phyloP scores from a whole-genome alignment of 2,113 vertebrate species.

The Eclectus roratus region DNA sequence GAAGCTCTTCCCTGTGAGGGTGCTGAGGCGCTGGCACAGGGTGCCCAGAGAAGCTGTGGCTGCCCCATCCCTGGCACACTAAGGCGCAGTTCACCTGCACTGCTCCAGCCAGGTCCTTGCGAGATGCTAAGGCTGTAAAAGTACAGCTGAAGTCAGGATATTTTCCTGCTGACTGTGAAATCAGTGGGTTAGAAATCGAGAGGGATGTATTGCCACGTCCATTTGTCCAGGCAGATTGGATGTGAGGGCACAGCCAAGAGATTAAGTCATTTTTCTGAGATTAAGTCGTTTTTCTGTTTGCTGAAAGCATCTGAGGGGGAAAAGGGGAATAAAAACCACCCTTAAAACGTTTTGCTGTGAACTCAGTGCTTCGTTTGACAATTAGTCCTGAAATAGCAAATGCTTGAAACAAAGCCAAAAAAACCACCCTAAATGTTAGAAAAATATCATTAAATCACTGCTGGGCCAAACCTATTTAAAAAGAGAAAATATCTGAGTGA shows the following conservation, averaged over 20 bases:
- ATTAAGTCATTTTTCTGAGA: not conserved
- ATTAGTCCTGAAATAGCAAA: not conserved
- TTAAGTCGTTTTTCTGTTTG: not conserved
- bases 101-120: not conserved
- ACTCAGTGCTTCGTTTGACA: not conserved
- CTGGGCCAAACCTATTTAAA: not conserved
- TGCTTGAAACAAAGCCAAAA: not conserved
- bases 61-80: not conserved
- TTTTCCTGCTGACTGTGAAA: conserved; percentile 52
- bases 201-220: not conserved
- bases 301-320: not conserved
- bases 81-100: not conserved
- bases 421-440: accelerated
- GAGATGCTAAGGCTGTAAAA: conserved; percentile 9
- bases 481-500: not conserved
- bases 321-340: not conserved
- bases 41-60: not conserved
- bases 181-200: accelerated
- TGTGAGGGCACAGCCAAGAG: not conserved
- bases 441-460: not conserved
- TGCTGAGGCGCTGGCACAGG: not conserved
- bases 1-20: not conserved
- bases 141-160: conserved; percentile 45
- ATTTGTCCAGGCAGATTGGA: conserved; percentile 7
- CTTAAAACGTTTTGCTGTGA: not conserved